Evolutionary conservation across 2,113 vertebrate species (phyloP).

Genomic region (Leptobrachium leishanense): DNA sequence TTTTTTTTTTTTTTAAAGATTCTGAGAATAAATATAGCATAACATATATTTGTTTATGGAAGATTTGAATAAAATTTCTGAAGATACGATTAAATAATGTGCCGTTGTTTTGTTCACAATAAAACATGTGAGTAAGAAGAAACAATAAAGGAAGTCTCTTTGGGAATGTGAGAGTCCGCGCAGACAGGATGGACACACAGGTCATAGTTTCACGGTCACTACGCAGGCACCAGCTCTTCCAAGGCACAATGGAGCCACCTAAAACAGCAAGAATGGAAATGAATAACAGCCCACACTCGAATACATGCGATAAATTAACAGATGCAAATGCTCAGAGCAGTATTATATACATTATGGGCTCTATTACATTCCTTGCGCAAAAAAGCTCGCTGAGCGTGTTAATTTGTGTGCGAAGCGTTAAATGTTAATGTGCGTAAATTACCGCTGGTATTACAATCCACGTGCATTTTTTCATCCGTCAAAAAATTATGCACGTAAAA

Average conservation of each 20-base stretch:
- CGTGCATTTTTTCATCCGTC: too few relatives aligned
- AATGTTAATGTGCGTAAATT: too few relatives aligned
- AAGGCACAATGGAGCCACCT: conserved; percentile 92
- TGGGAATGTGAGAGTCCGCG: conserved; percentile 28
- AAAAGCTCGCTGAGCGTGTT: too few relatives aligned
- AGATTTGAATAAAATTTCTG: neutral
- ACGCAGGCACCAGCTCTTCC: conserved; percentile 94
- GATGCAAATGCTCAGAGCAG: neutral
- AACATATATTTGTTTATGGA: neutral
- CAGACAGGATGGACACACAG: conserved; percentile 40
- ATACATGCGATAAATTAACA: neutral
- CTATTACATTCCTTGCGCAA: too few relatives aligned
- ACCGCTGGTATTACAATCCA: too few relatives aligned
- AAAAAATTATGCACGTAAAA: too few relatives aligned
- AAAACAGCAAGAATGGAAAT: conserved; percentile 51
- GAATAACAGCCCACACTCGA: neutral
- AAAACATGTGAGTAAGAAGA: neutral
- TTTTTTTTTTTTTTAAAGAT: neutral
- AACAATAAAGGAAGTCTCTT: conserved; percentile 9
- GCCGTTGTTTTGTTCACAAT: conserved; percentile 11
- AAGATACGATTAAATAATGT: conserved; percentile 25
- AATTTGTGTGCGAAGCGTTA: too few relatives aligned
- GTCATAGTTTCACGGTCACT: conserved; percentile 87
- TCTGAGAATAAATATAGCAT: neutral
- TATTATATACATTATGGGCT: too few relatives aligned